These are phyloP conservation scores for Tretioscincus oriximinensis DNA, from an alignment of 2,113 vertebrate genomes.

Conservation along the genomic window DNA sequence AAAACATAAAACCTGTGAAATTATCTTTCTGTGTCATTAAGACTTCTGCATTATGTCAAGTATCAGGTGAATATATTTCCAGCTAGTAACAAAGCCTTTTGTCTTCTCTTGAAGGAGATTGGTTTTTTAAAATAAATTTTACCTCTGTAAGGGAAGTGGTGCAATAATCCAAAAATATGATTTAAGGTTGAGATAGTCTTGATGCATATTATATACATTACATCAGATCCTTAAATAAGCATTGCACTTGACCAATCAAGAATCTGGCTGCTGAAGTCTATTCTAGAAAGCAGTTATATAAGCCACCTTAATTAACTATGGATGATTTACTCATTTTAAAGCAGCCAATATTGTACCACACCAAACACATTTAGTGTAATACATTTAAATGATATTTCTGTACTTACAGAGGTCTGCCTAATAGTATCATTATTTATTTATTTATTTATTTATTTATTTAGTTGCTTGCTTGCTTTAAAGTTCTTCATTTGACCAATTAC, in stretches of 20 bases:
- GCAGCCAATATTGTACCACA: slow-evolving; percentile 37
- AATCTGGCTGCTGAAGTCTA: neutral
- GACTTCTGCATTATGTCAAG: slow-evolving; percentile 40
- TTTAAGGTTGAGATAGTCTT: slow-evolving; percentile 41
- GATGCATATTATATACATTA: slow-evolving; percentile 35
- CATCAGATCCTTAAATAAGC: slow-evolving; percentile 27
- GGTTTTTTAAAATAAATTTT: slow-evolving; percentile 29
- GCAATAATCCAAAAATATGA: slow-evolving; percentile 1
- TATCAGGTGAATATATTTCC: slow-evolving; percentile 21
- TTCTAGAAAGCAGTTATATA: neutral
- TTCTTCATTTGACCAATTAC: neutral
- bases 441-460: neutral
- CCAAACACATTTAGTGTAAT: slow-evolving; percentile 28
- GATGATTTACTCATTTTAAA: slow-evolving; percentile 3
- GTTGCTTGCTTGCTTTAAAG: neutral
- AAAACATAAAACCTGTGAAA: slow-evolving; percentile 43
- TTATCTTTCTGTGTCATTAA: slow-evolving; percentile 24
- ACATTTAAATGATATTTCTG: slow-evolving; percentile 33
- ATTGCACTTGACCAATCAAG: slow-evolving; percentile 39
- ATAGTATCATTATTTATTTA: slow-evolving; percentile 13
- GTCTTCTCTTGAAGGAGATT: slow-evolving; percentile 51
- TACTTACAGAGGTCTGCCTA: slow-evolving; percentile 43
- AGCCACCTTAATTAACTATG: neutral
- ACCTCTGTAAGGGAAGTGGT: slow-evolving; percentile 50
- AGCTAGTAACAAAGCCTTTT: slow-evolving; percentile 27